Conservation (phyloP, 2,797 vertebrate genomes). For the Luscinia luscinia region DNA sequence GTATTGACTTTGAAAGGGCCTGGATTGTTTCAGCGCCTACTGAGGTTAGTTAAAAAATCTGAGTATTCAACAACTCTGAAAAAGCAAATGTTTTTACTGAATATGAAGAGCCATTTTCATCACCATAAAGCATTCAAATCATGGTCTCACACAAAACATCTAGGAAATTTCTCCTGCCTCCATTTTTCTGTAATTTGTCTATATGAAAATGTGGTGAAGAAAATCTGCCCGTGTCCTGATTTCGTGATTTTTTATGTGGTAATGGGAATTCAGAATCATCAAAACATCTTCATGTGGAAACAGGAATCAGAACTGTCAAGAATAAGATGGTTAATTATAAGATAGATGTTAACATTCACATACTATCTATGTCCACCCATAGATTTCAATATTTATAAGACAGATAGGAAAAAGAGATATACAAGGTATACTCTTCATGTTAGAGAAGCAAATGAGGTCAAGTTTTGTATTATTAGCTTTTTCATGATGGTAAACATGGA, state of each 20-base stretch:
- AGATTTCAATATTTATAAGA: not conserved
- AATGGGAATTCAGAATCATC: not conserved
- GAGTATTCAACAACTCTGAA: not conserved
- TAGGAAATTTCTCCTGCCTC: not conserved
- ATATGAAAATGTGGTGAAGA: not conserved
- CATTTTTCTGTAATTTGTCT: not conserved
- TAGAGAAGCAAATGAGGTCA: not conserved
- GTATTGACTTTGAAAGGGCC: not conserved
- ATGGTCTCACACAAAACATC: fast-evolving
- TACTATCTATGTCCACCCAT: not conserved
- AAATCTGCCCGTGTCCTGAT: not conserved
- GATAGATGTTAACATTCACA: not conserved
- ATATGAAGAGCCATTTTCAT: not conserved
- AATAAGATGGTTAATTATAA: not conserved
- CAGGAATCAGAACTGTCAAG: not conserved
- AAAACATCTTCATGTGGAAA: not conserved
- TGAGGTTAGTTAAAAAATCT: not conserved
- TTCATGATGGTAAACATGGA: not conserved
- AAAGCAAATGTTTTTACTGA: not conserved
- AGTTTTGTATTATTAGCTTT: not conserved
- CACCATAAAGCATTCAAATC: not conserved
- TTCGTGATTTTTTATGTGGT: not conserved
- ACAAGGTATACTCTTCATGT: no score
- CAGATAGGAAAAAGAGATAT: not conserved
- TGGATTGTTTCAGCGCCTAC: not conserved